These are phyloP conservation scores for Ceuthmochares aereus DNA, from an alignment of 2,113 vertebrate genomes.

Conservation along the genomic window DNA sequence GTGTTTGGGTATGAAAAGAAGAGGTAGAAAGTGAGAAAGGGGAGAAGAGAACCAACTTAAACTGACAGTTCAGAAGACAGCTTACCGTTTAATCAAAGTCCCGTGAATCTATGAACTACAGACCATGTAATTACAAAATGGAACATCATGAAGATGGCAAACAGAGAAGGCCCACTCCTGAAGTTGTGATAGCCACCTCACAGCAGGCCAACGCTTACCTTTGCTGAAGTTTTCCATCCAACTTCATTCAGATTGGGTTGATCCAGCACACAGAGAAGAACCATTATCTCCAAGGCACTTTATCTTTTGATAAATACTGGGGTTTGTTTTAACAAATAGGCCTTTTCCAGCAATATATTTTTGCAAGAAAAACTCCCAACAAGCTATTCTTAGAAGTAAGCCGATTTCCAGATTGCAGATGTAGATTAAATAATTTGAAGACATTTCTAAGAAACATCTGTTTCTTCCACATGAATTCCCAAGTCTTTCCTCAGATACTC, in stretches of 20 bases:
- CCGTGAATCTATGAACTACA: neutral
- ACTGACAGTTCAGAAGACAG: neutral
- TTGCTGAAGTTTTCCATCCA: neutral
- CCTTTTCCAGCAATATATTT: neutral
- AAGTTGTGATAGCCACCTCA: neutral
- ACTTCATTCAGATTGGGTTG: neutral
- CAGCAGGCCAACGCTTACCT: neutral
- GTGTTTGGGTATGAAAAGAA: neutral
- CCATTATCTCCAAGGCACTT: neutral
- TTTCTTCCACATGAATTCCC: neutral
- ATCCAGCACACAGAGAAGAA: neutral
- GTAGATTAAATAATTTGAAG: neutral
- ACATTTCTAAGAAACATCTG: neutral
- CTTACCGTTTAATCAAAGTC: neutral
- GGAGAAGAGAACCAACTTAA: neutral
- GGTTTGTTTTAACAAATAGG: neutral
- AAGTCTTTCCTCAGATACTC: neutral
- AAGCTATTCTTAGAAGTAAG: neutral
- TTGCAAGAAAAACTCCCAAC: neutral
- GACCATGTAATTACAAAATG: neutral
- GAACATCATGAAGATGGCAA: fast-evolving
- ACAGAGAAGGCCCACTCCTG: fast-evolving
- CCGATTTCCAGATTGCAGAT: neutral
- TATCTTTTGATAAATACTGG: neutral
- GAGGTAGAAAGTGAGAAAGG: neutral